phyloP scores from a whole-genome alignment of 2,113 vertebrate genomes.

The Camelus dromedarius region DNA sequence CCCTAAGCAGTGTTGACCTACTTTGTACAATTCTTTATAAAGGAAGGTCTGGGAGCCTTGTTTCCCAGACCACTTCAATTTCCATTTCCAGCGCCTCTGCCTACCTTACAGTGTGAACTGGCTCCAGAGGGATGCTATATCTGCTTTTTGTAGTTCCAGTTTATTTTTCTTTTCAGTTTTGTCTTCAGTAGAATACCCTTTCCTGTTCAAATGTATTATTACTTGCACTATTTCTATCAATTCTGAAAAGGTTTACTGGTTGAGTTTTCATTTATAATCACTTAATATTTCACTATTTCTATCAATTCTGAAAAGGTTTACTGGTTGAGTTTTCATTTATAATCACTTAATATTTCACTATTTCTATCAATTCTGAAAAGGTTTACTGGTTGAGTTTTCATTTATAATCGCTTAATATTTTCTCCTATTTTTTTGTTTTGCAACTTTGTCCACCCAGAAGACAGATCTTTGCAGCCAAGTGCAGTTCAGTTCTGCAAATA shows the following conservation, averaged over 20 bases:
- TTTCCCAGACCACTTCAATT: conserved; percentile 50
- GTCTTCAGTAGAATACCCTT: background rate
- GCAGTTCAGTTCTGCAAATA: background rate
- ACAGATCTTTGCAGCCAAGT: background rate
- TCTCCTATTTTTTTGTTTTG: conserved; percentile 33
- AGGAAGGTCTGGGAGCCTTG: conserved; percentile 52
- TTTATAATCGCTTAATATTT: background rate
- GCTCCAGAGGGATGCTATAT: background rate
- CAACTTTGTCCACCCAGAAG: background rate
- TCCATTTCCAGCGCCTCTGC: conserved; percentile 46
- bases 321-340: conserved; percentile 4
- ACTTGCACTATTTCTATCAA: conserved; percentile 10
- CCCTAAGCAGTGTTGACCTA: conserved; percentile 75
- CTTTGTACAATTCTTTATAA: conserved; percentile 60
- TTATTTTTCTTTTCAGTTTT: background rate
- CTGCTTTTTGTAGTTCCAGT: background rate
- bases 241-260: background rate
- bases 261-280: conserved; percentile 35
- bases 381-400: background rate
- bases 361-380: conserved; percentile 4
- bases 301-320: background rate
- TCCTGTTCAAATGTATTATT: background rate
- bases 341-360: background rate
- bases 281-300: background rate
- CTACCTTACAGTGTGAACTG: background rate